Evolutionary conservation across 2,888 invertebrate species (phyloP).

Genomic region (Lucinisca nassula): DNA sequence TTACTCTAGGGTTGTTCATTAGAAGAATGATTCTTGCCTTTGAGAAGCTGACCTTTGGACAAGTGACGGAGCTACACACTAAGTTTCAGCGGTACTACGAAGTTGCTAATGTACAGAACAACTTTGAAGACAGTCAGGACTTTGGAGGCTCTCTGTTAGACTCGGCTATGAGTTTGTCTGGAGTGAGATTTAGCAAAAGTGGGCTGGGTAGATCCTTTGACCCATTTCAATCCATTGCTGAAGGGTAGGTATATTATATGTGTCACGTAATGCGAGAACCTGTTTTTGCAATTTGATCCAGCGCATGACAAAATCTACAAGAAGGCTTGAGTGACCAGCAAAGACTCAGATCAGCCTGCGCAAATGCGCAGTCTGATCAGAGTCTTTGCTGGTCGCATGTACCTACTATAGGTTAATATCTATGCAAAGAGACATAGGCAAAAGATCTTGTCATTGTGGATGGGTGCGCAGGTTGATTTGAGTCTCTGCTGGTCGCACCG

Average conservation of each 20-base stretch:
- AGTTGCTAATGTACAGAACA: slow-evolving; percentile 53
- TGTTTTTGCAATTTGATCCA: background rate
- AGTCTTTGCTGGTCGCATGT: too few species aligned
- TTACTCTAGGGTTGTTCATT: slow-evolving; percentile 93
- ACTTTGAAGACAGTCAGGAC: slow-evolving; percentile 73
- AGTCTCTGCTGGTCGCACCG: too few species aligned
- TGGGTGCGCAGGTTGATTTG: too few species aligned
- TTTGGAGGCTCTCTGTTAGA: slow-evolving; percentile 77
- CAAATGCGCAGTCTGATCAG: too few species aligned
- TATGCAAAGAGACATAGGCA: too few species aligned
- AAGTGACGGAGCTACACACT: slow-evolving; percentile 93
- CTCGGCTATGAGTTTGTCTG: slow-evolving; percentile 75
- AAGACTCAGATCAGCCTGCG: too few species aligned
- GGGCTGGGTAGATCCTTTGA: slow-evolving; percentile 68
- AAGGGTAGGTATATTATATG: slow-evolving; percentile 37
- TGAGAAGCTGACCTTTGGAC: slow-evolving; percentile 95
- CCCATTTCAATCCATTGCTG: slow-evolving; percentile 64
- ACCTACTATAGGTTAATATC: too few species aligned
- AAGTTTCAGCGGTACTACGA: slow-evolving; percentile 92
- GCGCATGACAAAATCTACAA: too few species aligned
- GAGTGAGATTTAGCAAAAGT: slow-evolving; percentile 65
- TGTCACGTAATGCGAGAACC: background rate
- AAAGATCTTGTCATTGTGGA: too few species aligned
- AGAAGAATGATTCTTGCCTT: slow-evolving; percentile 94
- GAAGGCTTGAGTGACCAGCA: too few species aligned